These are phyloP conservation scores for Elgonia sp. DNA, from an alignment of 2,888 invertebrate genomes.

Conservation along the genomic window DNA sequence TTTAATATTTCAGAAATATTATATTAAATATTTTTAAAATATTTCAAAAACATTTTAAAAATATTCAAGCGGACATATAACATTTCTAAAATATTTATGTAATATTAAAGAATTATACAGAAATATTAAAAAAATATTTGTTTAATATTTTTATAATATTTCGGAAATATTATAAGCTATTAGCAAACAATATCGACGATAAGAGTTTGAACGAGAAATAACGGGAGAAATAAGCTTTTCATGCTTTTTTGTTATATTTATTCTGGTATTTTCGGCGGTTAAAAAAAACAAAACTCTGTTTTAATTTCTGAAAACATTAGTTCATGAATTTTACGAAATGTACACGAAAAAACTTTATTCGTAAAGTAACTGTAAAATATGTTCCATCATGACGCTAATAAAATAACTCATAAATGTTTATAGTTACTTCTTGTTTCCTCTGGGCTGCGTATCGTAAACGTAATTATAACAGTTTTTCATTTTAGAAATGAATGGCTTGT, in stretches of 20 bases:
- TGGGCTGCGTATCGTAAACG: not conserved
- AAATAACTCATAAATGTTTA: conserved; percentile 31
- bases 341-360: conserved; percentile 1
- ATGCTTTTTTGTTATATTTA: not conserved
- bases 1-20: too few species aligned
- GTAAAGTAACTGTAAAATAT: conserved; percentile 28
- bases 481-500: not conserved
- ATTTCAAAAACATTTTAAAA: too few species aligned
- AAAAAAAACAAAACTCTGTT: not conserved
- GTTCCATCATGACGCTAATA: conserved; percentile 7
- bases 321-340: not conserved
- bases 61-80: too few species aligned
- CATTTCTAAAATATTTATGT: too few species aligned
- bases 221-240: not conserved
- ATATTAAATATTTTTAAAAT: too few species aligned
- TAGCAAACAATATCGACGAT: too few species aligned
- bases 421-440: not conserved
- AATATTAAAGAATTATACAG: too few species aligned
- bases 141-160: too few species aligned
- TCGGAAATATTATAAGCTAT: too few species aligned
- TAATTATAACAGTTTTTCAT: conserved; percentile 9
- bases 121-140: too few species aligned
- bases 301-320: not conserved
- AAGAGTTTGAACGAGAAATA: not conserved
- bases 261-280: not conserved